Evolutionary conservation across 2,113 vertebrate species (phyloP), one percentile per base, ranked within the genome.

Genomic region (Prunella fulvescens): DNA sequence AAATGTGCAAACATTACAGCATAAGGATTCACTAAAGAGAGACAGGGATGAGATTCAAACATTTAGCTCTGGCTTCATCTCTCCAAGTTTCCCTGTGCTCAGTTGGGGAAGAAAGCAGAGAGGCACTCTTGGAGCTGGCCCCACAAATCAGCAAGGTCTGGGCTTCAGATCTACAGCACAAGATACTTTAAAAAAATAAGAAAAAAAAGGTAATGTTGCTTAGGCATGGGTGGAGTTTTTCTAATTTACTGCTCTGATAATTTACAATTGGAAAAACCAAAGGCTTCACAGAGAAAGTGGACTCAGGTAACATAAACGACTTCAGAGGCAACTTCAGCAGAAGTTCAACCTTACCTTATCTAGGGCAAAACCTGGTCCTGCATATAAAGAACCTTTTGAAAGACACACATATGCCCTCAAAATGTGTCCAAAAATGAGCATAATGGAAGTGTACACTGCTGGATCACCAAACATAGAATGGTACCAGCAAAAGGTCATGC

Each of bases 381-480:
- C 64, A 81, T 33, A 50, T 22, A 80, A 61, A 88, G 60, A 35
- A 54, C 11, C 24, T 51, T 28, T 11, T 48, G 23, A 83, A 12
- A 84, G 45, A 53, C 31, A 87, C 0, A 2, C 40, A 85, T 3
- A 35, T 18, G 37, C 12, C 20, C 65, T 64, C 45, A 67, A 74
- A 44, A 80, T 53, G 7, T 47, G 20, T 57, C 40, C n/a, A 31
- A 3, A 60, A 67, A 57, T 57, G n/a, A 79, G 44, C 40, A 72
- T 26, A 85, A 74, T 26, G 31, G 35, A 33, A 88, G 33, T 3
- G 33, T 45, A 69, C 37, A 14, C 57, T 76, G 29, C 44, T 81
- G 73, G 22, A 84, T 48, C 62, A 76, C 47, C 16, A 70, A 67
- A 15, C n/a, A 40, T 0, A 6, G 25, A 70, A 45, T 0, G 0